phyloP scores from a whole-genome alignment of 1,140 invertebrate genomes.

The Penaeus chinensis region DNA sequence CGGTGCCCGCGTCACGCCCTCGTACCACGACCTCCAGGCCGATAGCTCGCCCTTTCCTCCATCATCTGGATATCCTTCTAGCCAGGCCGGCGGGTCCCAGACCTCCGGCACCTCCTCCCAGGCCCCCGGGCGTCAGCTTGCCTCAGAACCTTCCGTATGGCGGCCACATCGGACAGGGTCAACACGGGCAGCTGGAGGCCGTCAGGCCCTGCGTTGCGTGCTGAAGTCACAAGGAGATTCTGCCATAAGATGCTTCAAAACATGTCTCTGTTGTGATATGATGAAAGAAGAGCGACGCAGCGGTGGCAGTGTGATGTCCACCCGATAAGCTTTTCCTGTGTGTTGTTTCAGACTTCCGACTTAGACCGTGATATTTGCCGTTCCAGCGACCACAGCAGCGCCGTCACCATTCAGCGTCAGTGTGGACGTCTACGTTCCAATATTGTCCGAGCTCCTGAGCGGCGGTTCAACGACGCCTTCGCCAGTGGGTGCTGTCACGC shows the following conservation, averaged over 20 bases:
- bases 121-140: background rate
- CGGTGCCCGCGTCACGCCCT: too few species aligned
- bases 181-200: background rate
- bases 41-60: background rate
- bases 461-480: background rate
- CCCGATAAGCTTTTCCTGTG: background rate
- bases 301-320: background rate
- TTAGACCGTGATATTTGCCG: background rate
- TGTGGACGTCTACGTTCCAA: slow-evolving; percentile 14
- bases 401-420: slow-evolving; percentile 16
- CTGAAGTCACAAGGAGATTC: too few species aligned
- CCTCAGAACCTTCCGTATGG: background rate
- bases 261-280: background rate
- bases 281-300: background rate
- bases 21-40: background rate
- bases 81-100: background rate
- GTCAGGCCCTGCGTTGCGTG: background rate
- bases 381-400: slow-evolving; percentile 18
- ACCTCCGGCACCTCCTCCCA: background rate
- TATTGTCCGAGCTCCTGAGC: slow-evolving; percentile 14
- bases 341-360: background rate
- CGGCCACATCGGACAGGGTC: slow-evolving; percentile 7
- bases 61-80: background rate
- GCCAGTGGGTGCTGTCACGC: background rate
- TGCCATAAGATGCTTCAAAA: background rate